Conservation (phyloP, 2,113 vertebrate genomes). For the Mesembrinibis cayennensis region DNA sequence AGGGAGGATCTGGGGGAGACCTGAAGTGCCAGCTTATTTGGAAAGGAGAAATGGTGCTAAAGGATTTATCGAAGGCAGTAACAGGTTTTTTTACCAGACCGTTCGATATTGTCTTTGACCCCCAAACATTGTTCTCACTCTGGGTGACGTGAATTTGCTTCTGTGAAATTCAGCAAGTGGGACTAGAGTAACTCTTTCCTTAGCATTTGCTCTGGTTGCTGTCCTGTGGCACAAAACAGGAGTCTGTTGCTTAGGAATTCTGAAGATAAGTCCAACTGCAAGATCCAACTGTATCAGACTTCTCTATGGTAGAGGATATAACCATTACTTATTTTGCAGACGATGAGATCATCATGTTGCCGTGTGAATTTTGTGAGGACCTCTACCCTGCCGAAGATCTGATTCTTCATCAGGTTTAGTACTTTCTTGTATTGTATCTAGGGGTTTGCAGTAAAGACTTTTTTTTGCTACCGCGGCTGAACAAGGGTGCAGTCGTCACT, state of each 20-base stretch:
- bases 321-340: slow-evolving; percentile 14
- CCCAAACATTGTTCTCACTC: not conserved
- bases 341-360: slow-evolving; percentile 81
- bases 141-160: not conserved
- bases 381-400: slow-evolving; percentile 92
- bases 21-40: not conserved
- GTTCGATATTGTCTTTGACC: accelerated
- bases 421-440: not conserved
- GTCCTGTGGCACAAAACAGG: not conserved
- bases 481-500: not conserved
- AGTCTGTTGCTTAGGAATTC: not conserved
- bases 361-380: slow-evolving; percentile 97
- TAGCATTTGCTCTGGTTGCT: not conserved
- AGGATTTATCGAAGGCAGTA: not conserved
- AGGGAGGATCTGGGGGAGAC: not conserved
- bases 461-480: not conserved
- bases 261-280: not conserved
- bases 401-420: slow-evolving; percentile 92
- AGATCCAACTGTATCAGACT: not conserved
- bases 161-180: not conserved
- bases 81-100: not conserved
- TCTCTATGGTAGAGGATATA: not conserved
- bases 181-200: not conserved
- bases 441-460: not conserved
- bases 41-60: not conserved